These are phyloP conservation scores for Narcine bancroftii DNA, from an alignment of 2,113 vertebrate species.

Conservation along the genomic window DNA sequence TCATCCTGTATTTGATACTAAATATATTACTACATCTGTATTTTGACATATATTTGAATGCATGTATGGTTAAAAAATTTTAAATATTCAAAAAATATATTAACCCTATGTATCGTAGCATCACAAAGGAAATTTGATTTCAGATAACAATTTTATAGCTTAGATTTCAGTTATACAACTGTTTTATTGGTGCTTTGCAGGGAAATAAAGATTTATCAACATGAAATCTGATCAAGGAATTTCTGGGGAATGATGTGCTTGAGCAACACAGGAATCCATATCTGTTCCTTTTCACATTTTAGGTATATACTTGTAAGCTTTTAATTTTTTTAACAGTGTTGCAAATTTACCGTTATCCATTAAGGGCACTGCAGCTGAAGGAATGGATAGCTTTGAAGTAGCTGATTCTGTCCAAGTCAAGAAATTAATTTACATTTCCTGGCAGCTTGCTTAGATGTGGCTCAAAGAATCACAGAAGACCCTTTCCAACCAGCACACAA, in stretches of 20 bases:
- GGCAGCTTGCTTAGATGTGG: no score
- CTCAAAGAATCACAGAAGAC: no score
- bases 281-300: conserved; percentile 10
- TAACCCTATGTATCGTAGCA: not conserved
- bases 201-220: not conserved
- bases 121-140: not conserved
- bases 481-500: no score
- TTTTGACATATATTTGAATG: no score
- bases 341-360: not conserved
- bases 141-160: not conserved
- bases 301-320: not conserved
- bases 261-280: not conserved
- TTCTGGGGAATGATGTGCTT: not conserved
- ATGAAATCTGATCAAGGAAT: not conserved
- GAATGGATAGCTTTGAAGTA: not conserved
- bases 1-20: no score
- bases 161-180: not conserved
- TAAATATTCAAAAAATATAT: no score
- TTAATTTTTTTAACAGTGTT: not conserved
- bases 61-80: no score
- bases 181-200: not conserved
- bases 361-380: not conserved
- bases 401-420: not conserved
- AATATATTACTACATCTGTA: no score
- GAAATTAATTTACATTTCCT: conserved; percentile 11